A percentile compares a stretch with the other conserved stretches of the same genome.
Evolutionary conservation across 2,113 vertebrate species (phyloP).

Genomic region (Dissostichus mawsoni): DNA sequence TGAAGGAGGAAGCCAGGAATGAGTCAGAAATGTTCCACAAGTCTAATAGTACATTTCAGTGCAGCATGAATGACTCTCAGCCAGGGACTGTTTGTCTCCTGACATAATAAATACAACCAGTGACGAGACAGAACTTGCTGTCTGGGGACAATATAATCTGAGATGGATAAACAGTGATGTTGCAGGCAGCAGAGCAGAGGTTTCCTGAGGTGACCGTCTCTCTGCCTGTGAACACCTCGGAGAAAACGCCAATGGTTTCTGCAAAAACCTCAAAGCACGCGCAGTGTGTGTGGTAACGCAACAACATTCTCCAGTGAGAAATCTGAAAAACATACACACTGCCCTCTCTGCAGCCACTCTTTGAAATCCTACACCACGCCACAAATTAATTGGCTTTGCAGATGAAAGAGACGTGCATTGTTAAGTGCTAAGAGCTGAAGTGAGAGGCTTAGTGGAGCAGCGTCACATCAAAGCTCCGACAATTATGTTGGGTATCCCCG

Average conservation of each 20-base stretch:
- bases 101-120: slow-evolving; percentile 56
- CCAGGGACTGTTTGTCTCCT: slow-evolving; percentile 46
- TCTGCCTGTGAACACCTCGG: background rate
- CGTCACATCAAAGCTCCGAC: slow-evolving; percentile 72
- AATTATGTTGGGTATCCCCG: slow-evolving; percentile 52
- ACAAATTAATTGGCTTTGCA: slow-evolving; percentile 71
- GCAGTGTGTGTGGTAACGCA: background rate
- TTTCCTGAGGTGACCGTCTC: slow-evolving; percentile 9
- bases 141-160: slow-evolving; percentile 6
- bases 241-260: background rate
- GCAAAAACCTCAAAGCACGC: slow-evolving; percentile 3
- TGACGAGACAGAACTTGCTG: slow-evolving; percentile 34
- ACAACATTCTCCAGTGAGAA: background rate
- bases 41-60: slow-evolving; percentile 63
- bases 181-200: background rate
- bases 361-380: slow-evolving; percentile 57
- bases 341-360: slow-evolving; percentile 21
- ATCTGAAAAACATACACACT: slow-evolving; percentile 5
- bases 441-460: slow-evolving; percentile 55
- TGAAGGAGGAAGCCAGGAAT: slow-evolving; percentile 86
- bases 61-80: slow-evolving; percentile 72
- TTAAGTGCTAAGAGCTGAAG: slow-evolving; percentile 64
- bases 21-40: slow-evolving; percentile 89
- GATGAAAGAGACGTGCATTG: slow-evolving; percentile 70
- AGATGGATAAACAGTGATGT: background rate